These are phyloP conservation scores for Acleris sparsana DNA, from an alignment of 2,888 invertebrate species.

Conservation along the genomic window DNA sequence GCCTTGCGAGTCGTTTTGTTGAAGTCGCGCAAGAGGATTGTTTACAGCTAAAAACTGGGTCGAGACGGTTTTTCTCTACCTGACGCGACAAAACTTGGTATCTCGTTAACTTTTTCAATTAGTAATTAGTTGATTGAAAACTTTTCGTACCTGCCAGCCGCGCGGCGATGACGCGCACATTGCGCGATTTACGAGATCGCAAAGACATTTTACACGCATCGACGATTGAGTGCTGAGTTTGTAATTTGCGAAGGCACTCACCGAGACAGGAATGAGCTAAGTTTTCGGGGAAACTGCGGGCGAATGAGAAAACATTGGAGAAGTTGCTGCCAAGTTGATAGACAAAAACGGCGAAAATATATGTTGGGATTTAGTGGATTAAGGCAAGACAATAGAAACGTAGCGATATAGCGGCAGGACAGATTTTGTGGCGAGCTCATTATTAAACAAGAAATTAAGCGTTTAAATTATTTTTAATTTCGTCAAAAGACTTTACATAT, in stretches of 20 bases:
- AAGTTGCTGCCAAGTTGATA: constrained; percentile 72
- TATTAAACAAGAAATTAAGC: constrained; percentile 2
- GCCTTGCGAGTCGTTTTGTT: constrained; percentile 32
- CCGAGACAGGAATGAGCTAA: constrained; percentile 75
- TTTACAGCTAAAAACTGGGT: constrained; percentile 59
- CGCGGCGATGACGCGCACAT: constrained; percentile 55
- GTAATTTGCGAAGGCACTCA: constrained; percentile 70
- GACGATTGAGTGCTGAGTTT: constrained; percentile 70
- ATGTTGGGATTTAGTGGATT: constrained; percentile 65
- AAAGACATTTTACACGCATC: constrained; percentile 79
- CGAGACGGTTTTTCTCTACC: constrained; percentile 56
- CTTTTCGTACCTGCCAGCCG: constrained; percentile 37
- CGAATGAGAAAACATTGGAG: constrained; percentile 77
- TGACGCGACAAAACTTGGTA: constrained; percentile 53
- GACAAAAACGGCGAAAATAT: constrained; percentile 71
- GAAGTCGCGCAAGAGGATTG: constrained; percentile 45
- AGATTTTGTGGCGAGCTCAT: constrained; percentile 1
- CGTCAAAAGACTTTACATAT: not conserved
- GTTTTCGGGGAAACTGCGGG: constrained; percentile 68
- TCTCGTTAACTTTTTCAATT: constrained; percentile 71
- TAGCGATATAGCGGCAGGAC: constrained; percentile 12
- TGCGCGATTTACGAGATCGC: constrained; percentile 65
- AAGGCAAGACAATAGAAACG: constrained; percentile 37
- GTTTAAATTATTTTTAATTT: not conserved
- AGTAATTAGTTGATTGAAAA: constrained; percentile 76